Conservation (phyloP, 2,888 invertebrate species). For the Melinaea marsaeus region DNA sequence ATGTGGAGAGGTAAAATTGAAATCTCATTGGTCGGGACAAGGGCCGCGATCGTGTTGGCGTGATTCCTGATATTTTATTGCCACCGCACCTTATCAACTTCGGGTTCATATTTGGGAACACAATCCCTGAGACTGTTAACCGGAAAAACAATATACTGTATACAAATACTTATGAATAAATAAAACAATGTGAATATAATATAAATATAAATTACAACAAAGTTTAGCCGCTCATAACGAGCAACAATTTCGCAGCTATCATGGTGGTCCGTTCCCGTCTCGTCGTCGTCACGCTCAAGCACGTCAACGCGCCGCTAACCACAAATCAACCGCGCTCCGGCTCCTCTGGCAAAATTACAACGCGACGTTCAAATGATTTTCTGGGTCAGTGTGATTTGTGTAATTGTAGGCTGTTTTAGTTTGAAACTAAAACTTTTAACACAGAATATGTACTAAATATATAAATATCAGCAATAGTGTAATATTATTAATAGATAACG, state of each 20-base stretch:
- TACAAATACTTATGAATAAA: not conserved
- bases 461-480: not conserved
- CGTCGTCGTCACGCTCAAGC: constrained; percentile 40
- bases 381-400: constrained; percentile 4
- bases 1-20: constrained; percentile 57
- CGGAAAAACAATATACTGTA: not conserved
- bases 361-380: constrained; percentile 11
- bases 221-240: constrained; percentile 25
- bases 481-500: not conserved
- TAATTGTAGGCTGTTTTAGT: constrained; percentile 7
- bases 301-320: constrained; percentile 44
- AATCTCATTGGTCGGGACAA: constrained; percentile 51
- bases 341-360: constrained; percentile 22
- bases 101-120: constrained; percentile 34
- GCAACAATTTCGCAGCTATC: constrained; percentile 29
- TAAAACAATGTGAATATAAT: not conserved
- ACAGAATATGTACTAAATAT: not conserved
- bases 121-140: constrained; percentile 7
- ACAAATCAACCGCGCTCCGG: constrained; percentile 48
- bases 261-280: constrained; percentile 35
- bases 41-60: constrained; percentile 37
- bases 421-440: not conserved
- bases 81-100: constrained; percentile 41
- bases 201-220: not conserved
- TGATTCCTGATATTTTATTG: constrained; percentile 47